Percentiles rank a stretch among this genome's conserved stretches.
Conservation (phyloP, 2,888 invertebrate species). For the Sphaeridia pumilis region DNA sequence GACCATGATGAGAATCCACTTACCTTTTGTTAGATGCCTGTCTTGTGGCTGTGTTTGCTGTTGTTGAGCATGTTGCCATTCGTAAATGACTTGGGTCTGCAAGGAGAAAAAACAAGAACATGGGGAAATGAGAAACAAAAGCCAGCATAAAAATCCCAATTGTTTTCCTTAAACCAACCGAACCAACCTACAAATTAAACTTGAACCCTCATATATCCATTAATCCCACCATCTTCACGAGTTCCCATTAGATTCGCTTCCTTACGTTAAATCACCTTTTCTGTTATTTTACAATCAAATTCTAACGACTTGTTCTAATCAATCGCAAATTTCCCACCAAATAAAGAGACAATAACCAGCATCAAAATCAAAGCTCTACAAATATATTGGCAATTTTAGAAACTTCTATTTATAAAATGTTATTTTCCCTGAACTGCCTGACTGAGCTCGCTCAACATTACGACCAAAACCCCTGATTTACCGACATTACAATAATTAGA, state of each 20-base stretch:
- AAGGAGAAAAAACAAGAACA: conserved; percentile 15
- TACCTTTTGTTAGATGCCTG: conserved; percentile 35
- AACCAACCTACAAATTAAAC: conserved; percentile 2
- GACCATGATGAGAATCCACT: conserved; percentile 9
- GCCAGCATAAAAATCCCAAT: conserved; percentile 19
- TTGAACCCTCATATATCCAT: too few species aligned
- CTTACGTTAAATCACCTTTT: conserved; percentile 9
- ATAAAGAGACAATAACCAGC: too few species aligned
- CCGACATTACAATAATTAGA: too few species aligned
- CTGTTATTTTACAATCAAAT: too few species aligned
- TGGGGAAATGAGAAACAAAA: conserved; percentile 7
- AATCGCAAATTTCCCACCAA: too few species aligned
- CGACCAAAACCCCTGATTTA: too few species aligned
- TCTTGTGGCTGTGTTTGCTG: conserved; percentile 32
- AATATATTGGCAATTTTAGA: too few species aligned
- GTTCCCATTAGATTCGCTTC: conserved; percentile 28
- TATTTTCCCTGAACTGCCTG: too few species aligned
- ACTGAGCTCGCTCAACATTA: too few species aligned
- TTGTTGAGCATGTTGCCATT: conserved; percentile 37
- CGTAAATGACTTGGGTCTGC: conserved; percentile 36
- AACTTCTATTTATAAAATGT: too few species aligned
- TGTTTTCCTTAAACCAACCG: conserved; percentile 29
- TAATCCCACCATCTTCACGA: conserved; percentile 23
- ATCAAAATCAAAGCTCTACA: too few species aligned
- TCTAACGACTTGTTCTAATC: too few species aligned